These are phyloP conservation scores for Diarsia dahlii DNA, from an alignment of 2,888 invertebrate species.

Conservation along the genomic window DNA sequence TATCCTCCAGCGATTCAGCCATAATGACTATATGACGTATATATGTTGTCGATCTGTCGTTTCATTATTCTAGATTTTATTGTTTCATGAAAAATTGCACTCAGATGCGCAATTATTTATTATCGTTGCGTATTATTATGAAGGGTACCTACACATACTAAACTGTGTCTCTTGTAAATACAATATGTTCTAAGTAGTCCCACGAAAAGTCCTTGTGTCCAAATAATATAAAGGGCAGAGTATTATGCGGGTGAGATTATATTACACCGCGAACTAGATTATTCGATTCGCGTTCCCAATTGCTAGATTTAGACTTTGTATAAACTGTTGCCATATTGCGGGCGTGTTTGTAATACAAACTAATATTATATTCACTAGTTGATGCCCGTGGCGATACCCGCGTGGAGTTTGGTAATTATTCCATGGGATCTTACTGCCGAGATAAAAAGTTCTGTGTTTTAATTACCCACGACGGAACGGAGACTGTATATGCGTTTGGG, in stretches of 20 bases:
- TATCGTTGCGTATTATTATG: not conserved
- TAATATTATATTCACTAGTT: not conserved
- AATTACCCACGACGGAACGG: too few relatives aligned
- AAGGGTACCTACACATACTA: not conserved
- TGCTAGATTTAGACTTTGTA: slow-evolving; percentile 8
- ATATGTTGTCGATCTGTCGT: not conserved
- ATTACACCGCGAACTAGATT: slow-evolving; percentile 51
- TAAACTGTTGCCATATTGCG: not conserved
- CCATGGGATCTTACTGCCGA: too few relatives aligned
- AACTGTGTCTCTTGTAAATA: slow-evolving; percentile 1
- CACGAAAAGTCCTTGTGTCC: slow-evolving; percentile 25
- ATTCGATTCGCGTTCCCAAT: slow-evolving; percentile 23
- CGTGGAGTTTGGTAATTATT: not conserved
- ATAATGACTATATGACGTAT: too few relatives aligned
- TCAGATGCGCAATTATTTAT: not conserved
- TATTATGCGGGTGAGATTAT: slow-evolving; percentile 16
- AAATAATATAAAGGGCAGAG: slow-evolving; percentile 4
- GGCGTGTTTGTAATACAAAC: slow-evolving; percentile 2
- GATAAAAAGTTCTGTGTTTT: too few relatives aligned
- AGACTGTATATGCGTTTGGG: too few relatives aligned
- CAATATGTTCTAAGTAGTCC: slow-evolving; percentile 16
- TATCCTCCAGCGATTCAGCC: too few relatives aligned
- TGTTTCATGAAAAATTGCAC: not conserved
- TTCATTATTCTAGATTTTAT: not conserved
- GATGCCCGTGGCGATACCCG: not conserved